A percentile compares a stretch with the other conserved stretches of the same genome.
Conservation (phyloP, 2,797 vertebrate genomes). For the Hydrolagus colliei region DNA sequence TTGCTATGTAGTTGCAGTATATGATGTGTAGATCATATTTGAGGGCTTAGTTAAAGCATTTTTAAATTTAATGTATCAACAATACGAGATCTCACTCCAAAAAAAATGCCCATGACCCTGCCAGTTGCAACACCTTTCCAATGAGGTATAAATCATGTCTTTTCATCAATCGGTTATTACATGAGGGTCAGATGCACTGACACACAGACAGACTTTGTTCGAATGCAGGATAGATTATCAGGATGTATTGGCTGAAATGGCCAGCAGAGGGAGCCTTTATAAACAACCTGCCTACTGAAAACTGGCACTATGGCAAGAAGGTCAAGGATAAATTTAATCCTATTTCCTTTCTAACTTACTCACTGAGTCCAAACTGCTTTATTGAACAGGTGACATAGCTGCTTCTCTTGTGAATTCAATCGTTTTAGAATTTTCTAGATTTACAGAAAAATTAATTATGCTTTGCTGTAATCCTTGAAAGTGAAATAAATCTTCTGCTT, state of each 20-base stretch:
- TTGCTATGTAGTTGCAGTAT: too few species aligned
- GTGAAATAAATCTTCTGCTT: neutral
- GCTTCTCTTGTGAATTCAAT: neutral
- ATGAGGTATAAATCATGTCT: too few species aligned
- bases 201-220: too few species aligned
- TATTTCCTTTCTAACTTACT: neutral
- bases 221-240: too few species aligned
- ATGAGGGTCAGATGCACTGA: too few species aligned
- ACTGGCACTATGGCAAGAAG: neutral
- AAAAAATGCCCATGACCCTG: too few species aligned
- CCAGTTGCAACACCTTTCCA: too few species aligned
- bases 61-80: too few species aligned
- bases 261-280: conserved; percentile 15
- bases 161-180: too few species aligned
- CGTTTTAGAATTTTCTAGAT: neutral
- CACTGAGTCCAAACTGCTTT: neutral
- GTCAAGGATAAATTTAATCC: neutral
- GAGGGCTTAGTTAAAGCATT: too few species aligned
- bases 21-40: too few species aligned
- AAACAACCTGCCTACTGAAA: neutral
- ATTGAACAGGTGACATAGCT: neutral
- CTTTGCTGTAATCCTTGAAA: neutral
- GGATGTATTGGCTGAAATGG: neutral
- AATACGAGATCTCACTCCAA: too few species aligned
- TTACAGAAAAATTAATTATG: neutral